Evolutionary conservation across 2,113 vertebrate genomes (phyloP), one percentile per base, ranked within the genome.

Genomic region (Hystrix cristata): DNA sequence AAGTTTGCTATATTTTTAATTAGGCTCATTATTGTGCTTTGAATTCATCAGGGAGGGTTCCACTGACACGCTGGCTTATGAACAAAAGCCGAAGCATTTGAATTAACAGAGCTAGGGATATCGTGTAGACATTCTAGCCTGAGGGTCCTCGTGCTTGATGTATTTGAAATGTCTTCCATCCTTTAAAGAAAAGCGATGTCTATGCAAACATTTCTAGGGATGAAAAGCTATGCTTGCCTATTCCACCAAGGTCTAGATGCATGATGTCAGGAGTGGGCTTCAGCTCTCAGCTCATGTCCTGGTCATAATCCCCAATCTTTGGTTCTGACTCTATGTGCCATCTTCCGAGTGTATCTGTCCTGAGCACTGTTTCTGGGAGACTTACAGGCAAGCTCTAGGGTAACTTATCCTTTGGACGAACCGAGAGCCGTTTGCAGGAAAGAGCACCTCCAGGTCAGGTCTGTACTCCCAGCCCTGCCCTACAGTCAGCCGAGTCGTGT

Each of bases 371-470:
- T 31, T 85, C 29, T 43, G 31, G 13, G 25, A 43, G 6, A 5
- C 0, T 64, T n/a, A 0, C 11, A n/a, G 46, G 10, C 19, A 81
- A 48, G 27, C 10, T 1, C 5, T 2, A 46, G 13, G 21, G 5
- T 34, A 27, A 5, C 7, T 72, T 81, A 16, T 5, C 29, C 12
- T 11, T 72, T 11, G 10, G 69, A n/a, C 18, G 7, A 71, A 19
- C 69, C 21, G 9, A 87, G 7, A 13, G 53, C 10, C 57, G 51
- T 34, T 34, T 96, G 3, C 10, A 88, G 31, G 2, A 82, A 92
- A 78, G 0, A 62, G 5, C 11, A 55, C 10, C 34, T 94, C 53
- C 81, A 59, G 21, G 34, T 93, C 46, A 57, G 5, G 2, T 91
- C 65, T 69, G 4, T 76, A 25, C 0, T 81, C 53, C 27, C 59